Conservation (phyloP, 2,797 vertebrate genomes). For the Anas capensis region DNA sequence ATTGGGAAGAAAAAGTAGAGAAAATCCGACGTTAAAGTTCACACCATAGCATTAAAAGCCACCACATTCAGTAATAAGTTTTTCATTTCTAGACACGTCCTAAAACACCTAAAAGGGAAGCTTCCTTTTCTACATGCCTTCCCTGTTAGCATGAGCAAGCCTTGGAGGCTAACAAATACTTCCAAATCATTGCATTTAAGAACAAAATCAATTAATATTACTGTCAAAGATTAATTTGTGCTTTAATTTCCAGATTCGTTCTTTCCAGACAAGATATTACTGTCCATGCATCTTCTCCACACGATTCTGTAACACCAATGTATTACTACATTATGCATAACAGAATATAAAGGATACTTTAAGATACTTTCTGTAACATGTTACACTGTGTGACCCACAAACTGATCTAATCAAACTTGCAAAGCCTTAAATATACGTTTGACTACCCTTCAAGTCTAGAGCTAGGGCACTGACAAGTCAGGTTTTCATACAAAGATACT, state of each 20-base stretch:
- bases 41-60: background rate
- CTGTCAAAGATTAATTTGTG: constrained; percentile 7
- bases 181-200: background rate
- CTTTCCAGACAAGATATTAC: background rate
- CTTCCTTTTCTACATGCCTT: background rate
- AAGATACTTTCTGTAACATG: too few species aligned
- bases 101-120: background rate
- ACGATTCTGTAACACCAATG: background rate
- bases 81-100: background rate
- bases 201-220: background rate
- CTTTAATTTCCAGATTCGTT: background rate
- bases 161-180: background rate
- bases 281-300: background rate
- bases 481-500: background rate
- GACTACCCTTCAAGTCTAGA: background rate
- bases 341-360: background rate
- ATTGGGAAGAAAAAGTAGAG: background rate
- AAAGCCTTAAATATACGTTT: background rate
- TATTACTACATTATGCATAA: background rate
- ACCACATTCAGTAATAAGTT: background rate
- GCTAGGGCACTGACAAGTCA: background rate
- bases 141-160: background rate
- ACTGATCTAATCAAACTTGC: background rate
- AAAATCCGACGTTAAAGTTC: background rate
- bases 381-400: background rate